Evolutionary conservation across 1,140 invertebrate genomes (phyloP), one percentile per base, ranked within the genome.

Genomic region (Nephila pilipes): DNA sequence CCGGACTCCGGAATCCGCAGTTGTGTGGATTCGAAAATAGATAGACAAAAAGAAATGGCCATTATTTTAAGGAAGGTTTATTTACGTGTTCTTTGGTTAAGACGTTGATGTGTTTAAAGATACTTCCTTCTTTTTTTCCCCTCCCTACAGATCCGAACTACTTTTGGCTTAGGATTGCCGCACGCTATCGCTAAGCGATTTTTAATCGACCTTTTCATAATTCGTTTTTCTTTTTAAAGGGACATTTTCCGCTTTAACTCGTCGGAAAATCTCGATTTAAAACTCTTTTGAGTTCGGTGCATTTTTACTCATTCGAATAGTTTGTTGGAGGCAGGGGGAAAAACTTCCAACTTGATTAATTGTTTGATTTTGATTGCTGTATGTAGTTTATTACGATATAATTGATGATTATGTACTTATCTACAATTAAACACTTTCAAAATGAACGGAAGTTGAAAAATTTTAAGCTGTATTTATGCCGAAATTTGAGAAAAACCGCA

Each of bases 101-200:
- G 69, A 75, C 69, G 69, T 36, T 75, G 69, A 75, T 75, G 69
- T 75, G 69, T 75, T 65, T 25, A 22, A 25, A 65, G 63, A 25
- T 29, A 65, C n/a, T 65, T 14, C 25, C 25, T 65, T 65, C 25
- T 65, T 65, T 22, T 32, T 2, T 25, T 16, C 22, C 58, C 58
- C 6, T 22, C 22, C 57, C 12, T 16, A 14, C 4, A 18, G 29
- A 32, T 18, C 32, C 69, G 69, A 32, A 75, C 65, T 29, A 18
- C 25, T 14, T 75, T 75, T 75, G 25, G 25, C 65, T 32, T 32
- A 25, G 63, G 32, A 75, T 32, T 36, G 69, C 63, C 1, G 69
- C 69, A 75, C 69, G 80, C 80, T 46, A 81, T 20, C 80, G 38
- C 80, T 81, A 81, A 81, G 80, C 80, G 80, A 81, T 81, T 81